Base-by-base conservation (phyloP, 2,888 invertebrate genomes). In the Zygothrica quintamaculata region DNA sequence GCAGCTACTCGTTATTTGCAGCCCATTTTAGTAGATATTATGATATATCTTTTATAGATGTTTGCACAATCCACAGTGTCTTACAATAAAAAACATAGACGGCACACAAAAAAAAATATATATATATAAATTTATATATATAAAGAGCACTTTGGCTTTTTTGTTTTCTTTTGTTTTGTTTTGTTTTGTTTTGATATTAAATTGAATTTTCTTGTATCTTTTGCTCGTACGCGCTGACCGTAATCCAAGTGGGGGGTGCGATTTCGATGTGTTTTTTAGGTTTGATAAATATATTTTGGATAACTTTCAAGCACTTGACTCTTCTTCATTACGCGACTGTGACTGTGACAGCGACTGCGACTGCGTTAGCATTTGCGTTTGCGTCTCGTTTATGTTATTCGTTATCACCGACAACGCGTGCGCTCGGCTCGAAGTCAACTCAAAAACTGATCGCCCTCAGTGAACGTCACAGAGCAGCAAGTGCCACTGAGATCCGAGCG, bases 401-500 rank as follows among this genome's bases (percentile, higher is more conserved):
- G 50, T 65, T 48, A n/a, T 48, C 16, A 69, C 72, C 74, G 72
- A 72, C 73, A 66, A 58, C 67, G 64, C 88, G 84, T 89, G 78
- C 81, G 87, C 85, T 86, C 86, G 61, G 64, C 65, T 89, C 78
- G 87, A 89, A 87, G 87, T 88, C 89, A 88, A 84, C 89, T 90
- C 88, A 87, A 80, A 82, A 88, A 90, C 89, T 90, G 90, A 90
- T 88, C 87, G 67, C 70, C 75, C 76, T 64, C 65, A 62, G 47
- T 57, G 52, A 42, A 55, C 42, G 47, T 42, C 59, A 34, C 46
- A 66, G 61, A 81, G 57, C 85, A 77, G 74, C 78, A 71, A 86
- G 72, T 72, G 74, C 67, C 66, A 52, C 67, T 64, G 66, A 69
- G 66, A 66, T 40, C 43, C 50, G 33, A 29, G 11, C 25, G 11